Evolutionary conservation across 2,888 invertebrate species (phyloP).

Genomic region (Tineola bisselliella): DNA sequence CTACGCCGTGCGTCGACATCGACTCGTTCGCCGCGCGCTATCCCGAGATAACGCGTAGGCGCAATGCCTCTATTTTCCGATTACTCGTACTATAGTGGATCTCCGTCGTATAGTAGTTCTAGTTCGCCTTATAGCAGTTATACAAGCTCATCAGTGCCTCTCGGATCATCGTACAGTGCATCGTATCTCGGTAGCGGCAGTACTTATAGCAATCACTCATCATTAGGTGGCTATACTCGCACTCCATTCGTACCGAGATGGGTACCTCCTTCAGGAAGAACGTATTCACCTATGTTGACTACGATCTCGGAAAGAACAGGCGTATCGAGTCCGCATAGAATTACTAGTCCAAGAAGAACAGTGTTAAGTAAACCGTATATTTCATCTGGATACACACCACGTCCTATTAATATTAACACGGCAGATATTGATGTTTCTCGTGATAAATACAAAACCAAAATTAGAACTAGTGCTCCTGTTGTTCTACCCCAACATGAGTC

Average conservation of each 20-base stretch:
- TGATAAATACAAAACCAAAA: constrained; percentile 64
- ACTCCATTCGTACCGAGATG: constrained; percentile 45
- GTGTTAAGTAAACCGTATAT: constrained; percentile 59
- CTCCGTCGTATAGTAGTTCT: constrained; percentile 48
- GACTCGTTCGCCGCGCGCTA: constrained; percentile 29
- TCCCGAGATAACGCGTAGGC: constrained; percentile 23
- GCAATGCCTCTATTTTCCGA: constrained; percentile 77
- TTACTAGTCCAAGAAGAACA: constrained; percentile 51
- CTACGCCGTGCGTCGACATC: constrained; percentile 32
- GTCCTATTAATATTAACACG: constrained; percentile 82
- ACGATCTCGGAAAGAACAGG: constrained; percentile 69
- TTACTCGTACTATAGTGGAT: constrained; percentile 65
- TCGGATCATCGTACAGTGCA: constrained; percentile 54
- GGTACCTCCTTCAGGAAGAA: constrained; percentile 45
- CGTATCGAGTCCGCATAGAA: constrained; percentile 44
- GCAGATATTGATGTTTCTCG: constrained; percentile 87
- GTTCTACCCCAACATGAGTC: constrained; percentile 27
- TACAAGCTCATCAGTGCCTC: constrained; percentile 47
- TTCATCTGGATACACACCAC: constrained; percentile 53
- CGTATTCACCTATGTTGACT: constrained; percentile 78
- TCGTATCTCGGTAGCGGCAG: constrained; percentile 62
- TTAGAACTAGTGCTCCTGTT: constrained; percentile 24
- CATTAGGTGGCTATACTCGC: constrained; percentile 68
- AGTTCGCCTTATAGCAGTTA: constrained; percentile 55
- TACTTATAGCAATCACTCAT: constrained; percentile 56